Evolutionary conservation across 1,140 invertebrate genomes (phyloP), one percentile per base, ranked within the genome.

Genomic region (Aphidius ervi): DNA sequence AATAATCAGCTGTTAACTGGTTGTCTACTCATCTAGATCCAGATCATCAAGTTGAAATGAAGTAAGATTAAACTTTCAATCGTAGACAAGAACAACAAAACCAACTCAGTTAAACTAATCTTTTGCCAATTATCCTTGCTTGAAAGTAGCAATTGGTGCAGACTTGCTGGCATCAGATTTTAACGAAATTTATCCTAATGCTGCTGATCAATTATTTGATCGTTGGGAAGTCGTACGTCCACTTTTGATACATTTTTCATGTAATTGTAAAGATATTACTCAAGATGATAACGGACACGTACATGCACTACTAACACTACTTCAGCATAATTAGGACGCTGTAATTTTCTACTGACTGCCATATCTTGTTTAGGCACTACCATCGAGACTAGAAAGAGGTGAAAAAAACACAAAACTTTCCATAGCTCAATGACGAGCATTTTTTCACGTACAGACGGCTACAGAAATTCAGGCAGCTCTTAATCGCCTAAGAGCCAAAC

Each of bases 81-180:
- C 7, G 1, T 9, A 16, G 48, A 6, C 48, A n/a, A n/a, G n/a
- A 50, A 31, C n/a, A 50, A 23, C 48, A 31, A 31, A 31, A n/a
- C n/a, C n/a, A n/a, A n/a, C n/a, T 23, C 23, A 16, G 8, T 7
- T 50, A 5, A 0, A 20, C 37, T 1, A 50, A 3, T 50, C 4
- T 50, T 50, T 31, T 9, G 3, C 1, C 2, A 31, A 50, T 4
- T 50, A 10, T 50, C 48, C 48, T 4, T 20, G 16, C 37, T 6
- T 50, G 37, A 50, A 50, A 50, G 48, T 50, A 6, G 48, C 16
- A 50, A 31, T 50, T 6, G 48, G 48, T 6, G 48, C 48, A 23
- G 48, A 23, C 3, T 23, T 50, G 5, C 7, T 50, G 16, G 16
- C 1, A 16, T 16, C 16, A 16, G 48, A 50, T 23, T 50, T 50